Percentiles rank a stretch among this genome's conserved stretches.
Evolutionary conservation across 1,140 invertebrate species (phyloP).

Genomic region (Macrobrachium rosenbergii): DNA sequence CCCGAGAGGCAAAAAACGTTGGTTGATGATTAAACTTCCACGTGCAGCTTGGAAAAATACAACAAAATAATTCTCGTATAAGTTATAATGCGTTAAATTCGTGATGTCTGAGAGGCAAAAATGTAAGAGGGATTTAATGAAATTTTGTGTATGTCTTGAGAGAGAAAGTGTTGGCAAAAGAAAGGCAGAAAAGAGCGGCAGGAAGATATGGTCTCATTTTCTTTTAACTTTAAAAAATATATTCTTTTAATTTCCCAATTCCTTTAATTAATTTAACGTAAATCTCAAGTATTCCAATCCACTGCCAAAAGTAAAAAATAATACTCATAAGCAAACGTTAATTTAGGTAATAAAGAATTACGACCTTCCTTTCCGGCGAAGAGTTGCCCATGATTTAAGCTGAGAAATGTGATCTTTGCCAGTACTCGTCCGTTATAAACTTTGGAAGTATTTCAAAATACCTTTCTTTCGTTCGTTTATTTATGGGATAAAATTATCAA

Average conservation of each 20-base stretch:
- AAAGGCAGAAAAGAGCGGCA: no score
- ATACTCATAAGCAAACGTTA: no score
- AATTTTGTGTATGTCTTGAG: background rate
- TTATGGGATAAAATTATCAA: slow-evolving; percentile 59
- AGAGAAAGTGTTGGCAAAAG: background rate
- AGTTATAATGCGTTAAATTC: slow-evolving; percentile 55
- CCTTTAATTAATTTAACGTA: no score
- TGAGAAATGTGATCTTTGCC: no score
- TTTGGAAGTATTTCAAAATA: slow-evolving; percentile 18
- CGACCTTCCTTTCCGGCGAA: no score
- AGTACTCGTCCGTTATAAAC: slow-evolving; percentile 34
- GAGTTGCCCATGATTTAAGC: no score
- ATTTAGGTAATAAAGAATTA: no score
- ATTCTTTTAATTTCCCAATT: no score
- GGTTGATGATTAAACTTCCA: slow-evolving; percentile 61
- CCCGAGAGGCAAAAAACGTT: slow-evolving; percentile 10
- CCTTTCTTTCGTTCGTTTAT: slow-evolving; percentile 39
- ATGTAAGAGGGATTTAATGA: slow-evolving; percentile 1
- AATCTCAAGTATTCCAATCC: no score
- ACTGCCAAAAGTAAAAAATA: no score
- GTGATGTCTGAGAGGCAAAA: slow-evolving; percentile 9
- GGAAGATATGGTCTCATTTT: no score
- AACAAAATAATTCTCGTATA: slow-evolving; percentile 48
- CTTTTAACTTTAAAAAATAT: no score
- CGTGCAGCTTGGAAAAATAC: slow-evolving; percentile 21